phyloP scores from a whole-genome alignment of 2,797 vertebrate genomes.

The Limosa lapponica region DNA sequence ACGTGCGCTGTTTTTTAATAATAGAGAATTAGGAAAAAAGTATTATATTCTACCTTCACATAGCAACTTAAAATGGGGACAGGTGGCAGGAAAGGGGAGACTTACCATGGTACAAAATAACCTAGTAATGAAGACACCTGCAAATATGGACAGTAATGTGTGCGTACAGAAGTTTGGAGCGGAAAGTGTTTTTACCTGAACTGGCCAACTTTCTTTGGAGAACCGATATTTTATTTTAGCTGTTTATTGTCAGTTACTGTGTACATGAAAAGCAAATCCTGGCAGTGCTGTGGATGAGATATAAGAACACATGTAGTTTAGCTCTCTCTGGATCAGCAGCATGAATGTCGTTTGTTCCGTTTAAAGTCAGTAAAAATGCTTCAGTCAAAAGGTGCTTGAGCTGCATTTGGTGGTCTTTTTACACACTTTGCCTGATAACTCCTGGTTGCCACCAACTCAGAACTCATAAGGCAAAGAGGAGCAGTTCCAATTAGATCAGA shows the following conservation, averaged over 20 bases:
- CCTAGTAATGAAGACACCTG: not conserved
- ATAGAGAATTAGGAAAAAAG: not conserved
- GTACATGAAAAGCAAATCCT: conserved; percentile 20
- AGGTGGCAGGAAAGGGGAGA: not conserved
- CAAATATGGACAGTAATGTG: not conserved
- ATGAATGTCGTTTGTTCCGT: not conserved
- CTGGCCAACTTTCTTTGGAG: conserved; percentile 32
- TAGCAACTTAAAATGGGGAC: conserved; percentile 51
- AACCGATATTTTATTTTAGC: not conserved
- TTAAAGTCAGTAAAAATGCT: not conserved
- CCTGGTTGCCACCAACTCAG: not conserved
- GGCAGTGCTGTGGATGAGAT: not conserved
- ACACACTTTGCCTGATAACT: not conserved
- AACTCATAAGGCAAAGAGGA: not conserved
- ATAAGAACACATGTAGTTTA: not conserved
- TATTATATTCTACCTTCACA: conserved; percentile 40
- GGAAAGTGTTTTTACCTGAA: conserved; percentile 42
- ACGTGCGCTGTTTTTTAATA: conserved; percentile 8
- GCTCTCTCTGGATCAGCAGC: not conserved
- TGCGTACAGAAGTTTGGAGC: not conserved
- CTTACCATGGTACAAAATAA: not conserved
- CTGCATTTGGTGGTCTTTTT: not conserved
- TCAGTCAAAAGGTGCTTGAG: not conserved
- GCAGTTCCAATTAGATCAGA: not conserved
- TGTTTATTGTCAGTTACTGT: not conserved